Evolutionary conservation across 1,140 invertebrate species (phyloP).

Genomic region (Streblospio benedicti): DNA sequence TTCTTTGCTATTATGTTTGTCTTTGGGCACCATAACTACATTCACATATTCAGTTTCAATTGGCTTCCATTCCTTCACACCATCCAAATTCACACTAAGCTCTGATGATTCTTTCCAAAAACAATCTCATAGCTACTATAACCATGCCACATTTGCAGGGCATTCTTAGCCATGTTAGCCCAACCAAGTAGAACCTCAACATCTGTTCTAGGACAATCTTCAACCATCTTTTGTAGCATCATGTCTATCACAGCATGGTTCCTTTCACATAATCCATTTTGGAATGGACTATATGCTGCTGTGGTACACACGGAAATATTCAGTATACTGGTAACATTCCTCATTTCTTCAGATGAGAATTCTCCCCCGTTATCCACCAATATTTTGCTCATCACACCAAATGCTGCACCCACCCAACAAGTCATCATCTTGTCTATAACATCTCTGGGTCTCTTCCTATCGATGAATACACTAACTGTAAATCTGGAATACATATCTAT

Average conservation of each 20-base stretch:
- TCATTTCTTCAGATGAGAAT: not conserved
- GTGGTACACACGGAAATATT: not conserved
- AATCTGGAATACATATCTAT: not conserved
- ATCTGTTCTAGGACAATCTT: conserved; percentile 9
- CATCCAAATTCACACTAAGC: no score
- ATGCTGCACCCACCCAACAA: no score
- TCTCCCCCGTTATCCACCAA: not conserved
- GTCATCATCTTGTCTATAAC: no score
- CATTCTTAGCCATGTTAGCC: conserved; percentile 23
- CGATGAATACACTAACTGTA: not conserved
- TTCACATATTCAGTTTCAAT: no score
- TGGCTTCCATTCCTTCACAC: no score
- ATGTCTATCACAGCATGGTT: not conserved
- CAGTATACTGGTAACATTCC: not conserved
- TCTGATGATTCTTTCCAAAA: conserved; percentile 22
- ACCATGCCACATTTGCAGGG: conserved; percentile 24
- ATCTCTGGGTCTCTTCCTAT: not conserved
- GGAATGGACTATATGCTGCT: not conserved
- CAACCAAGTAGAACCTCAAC: conserved; percentile 12
- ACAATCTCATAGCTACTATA: conserved; percentile 24
- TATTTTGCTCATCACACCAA: not conserved
- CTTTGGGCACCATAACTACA: no score
- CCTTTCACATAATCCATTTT: not conserved
- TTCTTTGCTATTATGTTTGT: no score
- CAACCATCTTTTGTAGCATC: conserved; percentile 9